A percentile compares a stretch with the other conserved stretches of the same genome.
Conservation (phyloP, 2,113 vertebrate genomes). For the Orthonyx spaldingii region DNA sequence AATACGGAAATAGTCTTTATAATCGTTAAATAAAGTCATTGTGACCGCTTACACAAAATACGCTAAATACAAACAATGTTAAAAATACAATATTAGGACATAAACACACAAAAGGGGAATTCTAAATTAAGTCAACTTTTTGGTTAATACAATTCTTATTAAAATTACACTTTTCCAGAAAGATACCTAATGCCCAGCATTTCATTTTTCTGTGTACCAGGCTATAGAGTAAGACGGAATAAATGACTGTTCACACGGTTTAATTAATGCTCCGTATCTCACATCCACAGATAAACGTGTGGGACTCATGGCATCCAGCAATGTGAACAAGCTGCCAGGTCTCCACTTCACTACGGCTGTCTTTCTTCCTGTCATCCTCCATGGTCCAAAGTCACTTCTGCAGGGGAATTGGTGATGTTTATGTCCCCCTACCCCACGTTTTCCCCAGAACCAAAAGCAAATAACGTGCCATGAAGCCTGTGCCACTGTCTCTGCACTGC, state of each 20-base stretch:
- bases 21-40: neutral
- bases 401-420: neutral
- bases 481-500: neutral
- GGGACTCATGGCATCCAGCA: neutral
- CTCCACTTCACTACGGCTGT: neutral
- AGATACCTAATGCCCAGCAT: neutral
- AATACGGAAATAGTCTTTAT: neutral
- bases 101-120: neutral
- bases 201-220: neutral
- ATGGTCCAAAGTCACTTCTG: neutral
- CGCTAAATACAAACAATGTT: neutral
- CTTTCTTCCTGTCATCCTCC: neutral
- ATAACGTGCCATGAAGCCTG: neutral
- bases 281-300: neutral
- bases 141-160: neutral
- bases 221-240: neutral
- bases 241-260: neutral
- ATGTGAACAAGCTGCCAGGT: neutral
- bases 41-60: neutral
- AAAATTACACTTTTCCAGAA: neutral
- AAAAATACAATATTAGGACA: neutral
- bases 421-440: neutral
- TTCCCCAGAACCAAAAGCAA: neutral
- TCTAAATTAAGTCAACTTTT: neutral
- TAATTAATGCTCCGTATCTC: neutral